Percentiles rank a stretch among this genome's conserved stretches.
Conservation (phyloP, 2,888 invertebrate genomes). For the Osmoderma eremita region DNA sequence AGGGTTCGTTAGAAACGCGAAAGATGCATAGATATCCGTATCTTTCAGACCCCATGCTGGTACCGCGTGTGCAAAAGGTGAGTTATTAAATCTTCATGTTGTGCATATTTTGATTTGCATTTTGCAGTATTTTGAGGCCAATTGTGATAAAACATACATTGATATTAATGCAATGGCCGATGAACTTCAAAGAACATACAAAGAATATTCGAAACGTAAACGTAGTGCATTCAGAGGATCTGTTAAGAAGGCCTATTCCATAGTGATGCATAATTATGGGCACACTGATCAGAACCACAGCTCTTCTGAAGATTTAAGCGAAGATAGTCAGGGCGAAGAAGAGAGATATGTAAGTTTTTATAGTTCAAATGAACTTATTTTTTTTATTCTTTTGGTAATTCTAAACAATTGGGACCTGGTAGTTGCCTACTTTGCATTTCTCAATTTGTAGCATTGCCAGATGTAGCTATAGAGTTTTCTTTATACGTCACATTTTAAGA, state of each 20-base stretch:
- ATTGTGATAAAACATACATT: conserved; percentile 81
- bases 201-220: conserved; percentile 85
- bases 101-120: neutral
- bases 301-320: conserved; percentile 70
- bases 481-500: too few relatives aligned
- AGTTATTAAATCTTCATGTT: conserved; percentile 32
- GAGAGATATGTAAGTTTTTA: conserved; percentile 28
- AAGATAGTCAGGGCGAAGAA: conserved; percentile 64
- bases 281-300: conserved; percentile 66
- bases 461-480: too few relatives aligned
- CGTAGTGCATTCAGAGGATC: conserved; percentile 79
- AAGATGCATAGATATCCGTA: conserved; percentile 56
- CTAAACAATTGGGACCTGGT: too few relatives aligned
- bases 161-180: conserved; percentile 88
- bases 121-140: conserved; percentile 78
- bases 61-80: conserved; percentile 67
- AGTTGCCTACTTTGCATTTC: too few relatives aligned
- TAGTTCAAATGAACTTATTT: neutral
- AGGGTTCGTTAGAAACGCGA: conserved; percentile 10
- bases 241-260: conserved; percentile 82
- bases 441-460: too few relatives aligned
- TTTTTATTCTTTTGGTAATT: conserved; percentile 5
- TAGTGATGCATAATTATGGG: conserved; percentile 76
- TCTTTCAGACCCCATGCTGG: conserved; percentile 63
- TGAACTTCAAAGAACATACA: conserved; percentile 76